These are phyloP conservation scores for Corynorhinus townsendii DNA, from an alignment of 2,113 vertebrate species.

Conservation along the genomic window DNA sequence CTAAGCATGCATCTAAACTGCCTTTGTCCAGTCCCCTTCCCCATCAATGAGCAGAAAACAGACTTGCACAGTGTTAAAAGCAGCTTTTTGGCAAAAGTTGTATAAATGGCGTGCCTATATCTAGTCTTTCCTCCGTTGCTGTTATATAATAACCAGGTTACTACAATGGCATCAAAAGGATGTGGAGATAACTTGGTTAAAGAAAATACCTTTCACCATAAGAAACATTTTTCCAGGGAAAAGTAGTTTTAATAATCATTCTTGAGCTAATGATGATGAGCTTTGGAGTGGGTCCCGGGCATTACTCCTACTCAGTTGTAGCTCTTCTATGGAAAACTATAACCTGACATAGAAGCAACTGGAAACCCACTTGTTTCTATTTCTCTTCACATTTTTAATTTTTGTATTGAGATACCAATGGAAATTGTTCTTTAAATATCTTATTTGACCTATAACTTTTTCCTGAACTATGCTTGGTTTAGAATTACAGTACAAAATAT, in stretches of 20 bases:
- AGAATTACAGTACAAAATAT: not conserved
- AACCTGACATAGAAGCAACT: not conserved
- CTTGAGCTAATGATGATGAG: not conserved
- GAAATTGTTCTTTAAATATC: not conserved
- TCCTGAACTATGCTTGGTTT: not conserved
- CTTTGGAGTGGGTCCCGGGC: not conserved
- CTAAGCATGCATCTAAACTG: too few relatives aligned
- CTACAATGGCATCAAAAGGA: not conserved
- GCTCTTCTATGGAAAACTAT: not conserved
- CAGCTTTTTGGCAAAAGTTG: too few relatives aligned
- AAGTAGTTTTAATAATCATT: not conserved
- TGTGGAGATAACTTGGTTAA: not conserved
- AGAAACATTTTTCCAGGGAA: not conserved
- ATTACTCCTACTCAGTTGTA: not conserved
- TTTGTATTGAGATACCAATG: not conserved
- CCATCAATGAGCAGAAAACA: too few relatives aligned
- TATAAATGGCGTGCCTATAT: too few relatives aligned
- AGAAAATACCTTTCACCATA: not conserved
- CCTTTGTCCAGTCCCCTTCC: too few relatives aligned
- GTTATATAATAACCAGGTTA: too few relatives aligned
- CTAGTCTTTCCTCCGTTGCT: too few relatives aligned
- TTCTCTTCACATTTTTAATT: not conserved
- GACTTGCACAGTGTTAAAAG: too few relatives aligned
- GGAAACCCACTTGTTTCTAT: not conserved
- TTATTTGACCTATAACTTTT: not conserved